A percentile compares a stretch with the other conserved stretches of the same genome.
Evolutionary conservation across 2,113 vertebrate genomes (phyloP).

Genomic region (Electrona antarctica): DNA sequence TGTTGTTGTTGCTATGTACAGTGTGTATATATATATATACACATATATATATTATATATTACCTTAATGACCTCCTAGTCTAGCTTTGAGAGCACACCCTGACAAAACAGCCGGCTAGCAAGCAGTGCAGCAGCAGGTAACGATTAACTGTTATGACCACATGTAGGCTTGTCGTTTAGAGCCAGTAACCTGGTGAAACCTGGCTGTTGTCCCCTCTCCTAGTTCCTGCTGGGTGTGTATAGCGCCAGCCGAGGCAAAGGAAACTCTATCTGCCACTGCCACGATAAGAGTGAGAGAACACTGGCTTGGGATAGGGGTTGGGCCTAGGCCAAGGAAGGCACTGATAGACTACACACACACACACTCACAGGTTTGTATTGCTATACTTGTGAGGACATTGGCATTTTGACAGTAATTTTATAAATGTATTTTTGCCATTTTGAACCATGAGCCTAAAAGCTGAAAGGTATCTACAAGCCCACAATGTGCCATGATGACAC

Average conservation of each 20-base stretch:
- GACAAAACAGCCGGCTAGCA: constrained; percentile 43
- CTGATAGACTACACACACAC: constrained; percentile 23
- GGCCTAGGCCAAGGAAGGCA: constrained; percentile 35
- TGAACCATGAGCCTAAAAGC: too few species aligned
- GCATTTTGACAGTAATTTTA: too few species aligned
- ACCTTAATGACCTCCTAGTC: constrained; percentile 1
- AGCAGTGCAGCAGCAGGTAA: constrained; percentile 40
- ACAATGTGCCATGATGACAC: too few species aligned
- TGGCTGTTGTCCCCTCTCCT: neutral
- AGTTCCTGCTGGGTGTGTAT: constrained; percentile 23
- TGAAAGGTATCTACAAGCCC: too few species aligned
- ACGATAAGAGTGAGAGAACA: constrained; percentile 19
- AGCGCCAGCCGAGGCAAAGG: constrained; percentile 41
- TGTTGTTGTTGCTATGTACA: too few species aligned
- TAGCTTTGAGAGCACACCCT: constrained; percentile 24
- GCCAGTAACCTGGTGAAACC: constrained; percentile 30
- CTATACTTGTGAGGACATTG: too few species aligned
- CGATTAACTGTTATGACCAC: constrained; percentile 63
- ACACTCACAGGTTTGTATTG: neutral
- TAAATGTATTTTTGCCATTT: too few species aligned
- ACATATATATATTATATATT: too few species aligned
- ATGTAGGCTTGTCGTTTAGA: too few species aligned
- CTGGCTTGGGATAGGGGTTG: constrained; percentile 31
- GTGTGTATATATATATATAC: too few species aligned
- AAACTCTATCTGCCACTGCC: constrained; percentile 51